phyloP scores from a whole-genome alignment of 2,113 vertebrate species.

The Daboia siamensis region DNA sequence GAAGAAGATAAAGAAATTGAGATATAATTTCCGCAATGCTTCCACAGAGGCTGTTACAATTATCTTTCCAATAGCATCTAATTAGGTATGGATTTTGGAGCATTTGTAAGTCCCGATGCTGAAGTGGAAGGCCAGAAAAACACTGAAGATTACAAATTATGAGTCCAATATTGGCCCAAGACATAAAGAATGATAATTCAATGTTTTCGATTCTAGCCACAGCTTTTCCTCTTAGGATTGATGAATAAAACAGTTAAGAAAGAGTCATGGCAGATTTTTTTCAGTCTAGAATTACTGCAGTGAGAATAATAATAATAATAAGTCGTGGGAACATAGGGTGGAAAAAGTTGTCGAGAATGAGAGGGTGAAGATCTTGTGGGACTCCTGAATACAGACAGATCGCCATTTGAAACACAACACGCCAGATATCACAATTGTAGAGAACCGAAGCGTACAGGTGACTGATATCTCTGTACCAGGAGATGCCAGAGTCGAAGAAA shows the following conservation, averaged over 20 bases:
- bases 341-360: too few species aligned
- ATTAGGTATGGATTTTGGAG: slow-evolving; percentile 26
- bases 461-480: too few species aligned
- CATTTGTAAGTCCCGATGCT: not conserved
- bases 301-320: too few species aligned
- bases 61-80: not conserved
- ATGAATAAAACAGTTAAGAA: not conserved
- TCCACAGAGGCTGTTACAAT: not conserved
- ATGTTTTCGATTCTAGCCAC: not conserved
- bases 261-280: not conserved
- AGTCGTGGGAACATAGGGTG: too few species aligned
- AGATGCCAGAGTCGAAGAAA: too few species aligned
- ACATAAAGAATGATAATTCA: not conserved
- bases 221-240: not conserved
- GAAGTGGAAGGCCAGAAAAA: not conserved
- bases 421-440: too few species aligned
- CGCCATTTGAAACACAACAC: too few species aligned
- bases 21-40: slow-evolving; percentile 14
- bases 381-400: too few species aligned
- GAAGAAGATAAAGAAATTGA: not conserved
- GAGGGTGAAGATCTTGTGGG: too few species aligned
- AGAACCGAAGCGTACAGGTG: too few species aligned
- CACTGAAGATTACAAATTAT: not conserved
- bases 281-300: not conserved
- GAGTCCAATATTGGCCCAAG: not conserved